Percentiles rank a stretch among this genome's conserved stretches.
These are phyloP conservation scores for Poeciliopsis gracilis DNA, from an alignment of 2,797 vertebrate species.

Conservation along the genomic window DNA sequence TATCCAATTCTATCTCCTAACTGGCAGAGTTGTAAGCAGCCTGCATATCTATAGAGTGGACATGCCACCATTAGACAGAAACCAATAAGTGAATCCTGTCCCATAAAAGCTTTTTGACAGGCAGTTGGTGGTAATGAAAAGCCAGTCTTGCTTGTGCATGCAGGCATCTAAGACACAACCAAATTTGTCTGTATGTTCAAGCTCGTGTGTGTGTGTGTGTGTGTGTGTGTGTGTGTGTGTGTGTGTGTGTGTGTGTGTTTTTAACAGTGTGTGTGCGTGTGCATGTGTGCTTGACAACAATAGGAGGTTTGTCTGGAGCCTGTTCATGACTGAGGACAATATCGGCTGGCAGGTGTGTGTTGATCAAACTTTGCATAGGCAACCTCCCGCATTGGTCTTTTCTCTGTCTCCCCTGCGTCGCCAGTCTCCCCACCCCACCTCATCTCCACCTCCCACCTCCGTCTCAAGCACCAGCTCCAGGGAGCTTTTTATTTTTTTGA, in stretches of 20 bases:
- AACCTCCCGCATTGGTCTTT: constrained; percentile 54
- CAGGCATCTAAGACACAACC: constrained; percentile 57
- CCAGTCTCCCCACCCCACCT: constrained; percentile 31
- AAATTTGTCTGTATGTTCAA: constrained; percentile 32
- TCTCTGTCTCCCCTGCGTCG: constrained; percentile 38
- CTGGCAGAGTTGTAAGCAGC: neutral
- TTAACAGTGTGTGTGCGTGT: constrained; percentile 22
- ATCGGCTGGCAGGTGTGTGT: constrained; percentile 78
- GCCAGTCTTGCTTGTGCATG: constrained; percentile 67
- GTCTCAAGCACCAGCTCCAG: constrained; percentile 27
- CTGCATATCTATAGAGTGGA: constrained; percentile 37
- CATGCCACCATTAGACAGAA: constrained; percentile 54
- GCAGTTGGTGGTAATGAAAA: constrained; percentile 62
- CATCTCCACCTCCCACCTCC: constrained; percentile 11
- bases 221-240: constrained; percentile 11
- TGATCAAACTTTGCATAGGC: constrained; percentile 83
- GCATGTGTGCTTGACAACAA: constrained; percentile 69
- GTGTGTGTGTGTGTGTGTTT: constrained; percentile 18
- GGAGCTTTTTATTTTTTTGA: constrained; percentile 37
- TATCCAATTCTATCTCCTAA: constrained; percentile 10
- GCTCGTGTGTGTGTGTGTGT: constrained; percentile 4
- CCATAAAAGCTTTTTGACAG: constrained; percentile 63
- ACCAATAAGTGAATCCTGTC: constrained; percentile 47
- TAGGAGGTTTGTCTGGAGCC: constrained; percentile 77
- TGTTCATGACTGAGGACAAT: constrained; percentile 68